Percentiles rank a stretch among this genome's conserved stretches.
Conservation (phyloP, 2,113 vertebrate species). For the Prionailurus viverrinus region DNA sequence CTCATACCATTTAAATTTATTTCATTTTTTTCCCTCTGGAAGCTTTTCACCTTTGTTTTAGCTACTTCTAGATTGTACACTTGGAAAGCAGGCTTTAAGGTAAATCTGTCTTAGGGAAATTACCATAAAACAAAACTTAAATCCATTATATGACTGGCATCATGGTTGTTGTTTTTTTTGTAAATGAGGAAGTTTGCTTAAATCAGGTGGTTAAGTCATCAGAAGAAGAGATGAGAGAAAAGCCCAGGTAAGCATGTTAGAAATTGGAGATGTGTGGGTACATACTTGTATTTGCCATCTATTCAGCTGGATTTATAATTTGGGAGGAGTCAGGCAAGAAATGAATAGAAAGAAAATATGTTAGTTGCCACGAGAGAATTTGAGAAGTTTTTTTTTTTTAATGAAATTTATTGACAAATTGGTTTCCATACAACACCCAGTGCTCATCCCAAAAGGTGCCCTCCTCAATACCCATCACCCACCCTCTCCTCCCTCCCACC, state of each 20-base stretch:
- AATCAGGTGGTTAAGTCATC: conserved; percentile 23
- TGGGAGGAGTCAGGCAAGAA: neutral
- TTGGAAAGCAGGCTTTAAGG: neutral
- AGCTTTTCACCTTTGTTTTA: conserved; percentile 32
- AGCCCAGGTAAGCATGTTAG: neutral
- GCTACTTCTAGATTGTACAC: neutral
- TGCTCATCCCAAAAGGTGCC: too few species aligned
- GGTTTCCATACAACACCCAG: too few species aligned
- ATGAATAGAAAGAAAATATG: neutral
- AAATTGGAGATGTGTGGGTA: conserved; percentile 6
- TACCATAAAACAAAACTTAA: neutral
- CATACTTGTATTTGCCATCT: neutral
- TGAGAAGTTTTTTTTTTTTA: too few species aligned
- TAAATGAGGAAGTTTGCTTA: conserved; percentile 22
- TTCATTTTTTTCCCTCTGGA: neutral
- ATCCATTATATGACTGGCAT: neutral
- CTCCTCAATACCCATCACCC: too few species aligned
- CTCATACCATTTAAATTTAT: neutral
- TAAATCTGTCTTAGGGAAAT: conserved; percentile 9
- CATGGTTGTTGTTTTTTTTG: neutral
- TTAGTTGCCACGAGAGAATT: neutral
- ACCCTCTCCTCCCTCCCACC: too few species aligned
- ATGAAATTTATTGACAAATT: too few species aligned
- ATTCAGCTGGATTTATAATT: neutral
- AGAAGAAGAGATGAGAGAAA: conserved; percentile 15